Conservation (phyloP, 1,140 invertebrate species). For the Anoplolepis gracilipes region DNA sequence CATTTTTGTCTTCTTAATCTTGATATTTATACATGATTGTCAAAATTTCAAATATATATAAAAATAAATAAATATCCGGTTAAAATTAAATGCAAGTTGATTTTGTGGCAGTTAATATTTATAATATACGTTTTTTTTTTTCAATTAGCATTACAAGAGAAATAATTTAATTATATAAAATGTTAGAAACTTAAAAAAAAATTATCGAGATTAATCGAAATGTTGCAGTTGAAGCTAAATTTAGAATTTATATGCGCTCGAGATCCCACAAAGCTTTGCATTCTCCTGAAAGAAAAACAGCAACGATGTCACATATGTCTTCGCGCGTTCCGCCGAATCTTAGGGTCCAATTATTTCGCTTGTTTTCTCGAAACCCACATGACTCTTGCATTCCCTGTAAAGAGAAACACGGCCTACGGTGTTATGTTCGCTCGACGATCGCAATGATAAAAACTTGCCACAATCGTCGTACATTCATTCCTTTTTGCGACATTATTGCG, state of each 20-base stretch:
- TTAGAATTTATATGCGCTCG: too few species aligned
- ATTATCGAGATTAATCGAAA: not conserved
- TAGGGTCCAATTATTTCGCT: constrained; percentile 73
- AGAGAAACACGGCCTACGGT: constrained; percentile 51
- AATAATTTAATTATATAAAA: not conserved
- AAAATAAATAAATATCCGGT: not conserved
- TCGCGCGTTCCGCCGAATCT: constrained; percentile 68
- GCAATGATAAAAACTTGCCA: constrained; percentile 67
- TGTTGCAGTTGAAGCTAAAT: not conserved
- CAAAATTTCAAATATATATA: not conserved
- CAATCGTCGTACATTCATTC: constrained; percentile 21
- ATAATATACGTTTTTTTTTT: not conserved
- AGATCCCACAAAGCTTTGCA: not conserved
- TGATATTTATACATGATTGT: constrained; percentile 45
- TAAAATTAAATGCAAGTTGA: constrained; percentile 18
- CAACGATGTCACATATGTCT: constrained; percentile 51
- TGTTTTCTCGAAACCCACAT: constrained; percentile 69
- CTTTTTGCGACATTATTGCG: constrained; percentile 10
- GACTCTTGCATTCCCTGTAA: constrained; percentile 48
- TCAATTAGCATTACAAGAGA: not conserved
- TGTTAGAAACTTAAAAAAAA: not conserved
- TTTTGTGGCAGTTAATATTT: not conserved
- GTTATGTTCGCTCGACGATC: constrained; percentile 64
- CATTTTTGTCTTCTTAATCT: constrained; percentile 56
- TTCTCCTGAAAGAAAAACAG: constrained; percentile 49